Conservation (phyloP, 2,113 vertebrate species). For the Callorhinus ursinus region DNA sequence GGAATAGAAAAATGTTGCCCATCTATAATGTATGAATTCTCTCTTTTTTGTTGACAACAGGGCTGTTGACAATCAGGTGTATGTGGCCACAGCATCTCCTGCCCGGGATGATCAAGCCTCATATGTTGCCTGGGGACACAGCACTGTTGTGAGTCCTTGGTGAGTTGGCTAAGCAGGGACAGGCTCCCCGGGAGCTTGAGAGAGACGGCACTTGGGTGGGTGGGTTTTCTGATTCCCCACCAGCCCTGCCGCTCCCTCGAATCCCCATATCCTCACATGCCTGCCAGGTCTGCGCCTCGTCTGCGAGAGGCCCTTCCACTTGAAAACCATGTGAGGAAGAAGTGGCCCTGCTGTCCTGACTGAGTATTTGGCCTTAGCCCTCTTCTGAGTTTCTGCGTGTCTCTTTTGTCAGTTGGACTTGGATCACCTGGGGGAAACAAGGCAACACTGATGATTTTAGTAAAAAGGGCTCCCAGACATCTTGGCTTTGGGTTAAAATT, state of each 20-base stretch:
- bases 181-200: not conserved
- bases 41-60: constrained; percentile 80
- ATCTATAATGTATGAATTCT: not conserved
- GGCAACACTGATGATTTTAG: not conserved
- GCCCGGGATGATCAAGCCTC: constrained; percentile 93
- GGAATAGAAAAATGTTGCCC: not conserved
- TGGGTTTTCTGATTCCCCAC: not conserved
- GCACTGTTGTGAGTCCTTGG: constrained; percentile 96
- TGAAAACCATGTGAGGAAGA: not conserved
- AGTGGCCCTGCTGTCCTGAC: not conserved
- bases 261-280: fast-evolving
- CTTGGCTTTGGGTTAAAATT: constrained; percentile 44
- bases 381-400: not conserved
- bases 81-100: constrained; percentile 94
- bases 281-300: fast-evolving
- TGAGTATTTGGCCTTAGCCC: not conserved
- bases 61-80: constrained; percentile 96
- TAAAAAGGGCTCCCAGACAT: not conserved
- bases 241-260: fast-evolving
- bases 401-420: not conserved
- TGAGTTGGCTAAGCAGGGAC: constrained; percentile 79
- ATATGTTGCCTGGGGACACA: constrained; percentile 98
- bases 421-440: not conserved
- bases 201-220: not conserved
- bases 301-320: not conserved